Conservation (phyloP, 2,113 vertebrate genomes). For the Alaudala cheleensis region DNA sequence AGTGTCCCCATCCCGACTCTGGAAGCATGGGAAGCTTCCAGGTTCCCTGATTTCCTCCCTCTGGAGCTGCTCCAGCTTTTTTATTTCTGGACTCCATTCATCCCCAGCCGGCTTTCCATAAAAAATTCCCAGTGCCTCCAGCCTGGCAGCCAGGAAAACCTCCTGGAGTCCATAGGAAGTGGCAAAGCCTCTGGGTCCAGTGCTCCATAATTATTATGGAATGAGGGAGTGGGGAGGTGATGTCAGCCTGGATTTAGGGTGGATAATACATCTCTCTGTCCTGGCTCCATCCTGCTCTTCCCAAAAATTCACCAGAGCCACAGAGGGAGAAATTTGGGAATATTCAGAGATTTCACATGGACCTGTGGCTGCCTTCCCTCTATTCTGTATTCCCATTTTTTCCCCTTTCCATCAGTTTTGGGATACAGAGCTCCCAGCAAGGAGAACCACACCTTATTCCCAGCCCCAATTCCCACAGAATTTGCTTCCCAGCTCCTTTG, state of each 20-base stretch:
- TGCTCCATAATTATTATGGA: neutral
- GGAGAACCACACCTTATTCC: neutral
- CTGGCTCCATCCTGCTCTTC: neutral
- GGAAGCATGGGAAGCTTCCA: neutral
- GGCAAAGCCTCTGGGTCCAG: neutral
- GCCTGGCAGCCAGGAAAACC: neutral
- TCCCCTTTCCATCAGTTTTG: neutral
- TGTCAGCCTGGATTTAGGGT: neutral
- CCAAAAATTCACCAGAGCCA: neutral
- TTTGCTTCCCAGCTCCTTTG: neutral
- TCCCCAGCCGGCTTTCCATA: neutral
- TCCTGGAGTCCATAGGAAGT: neutral
- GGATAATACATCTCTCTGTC: neutral
- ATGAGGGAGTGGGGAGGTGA: neutral
- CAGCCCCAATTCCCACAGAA: neutral
- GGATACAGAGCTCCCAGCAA: neutral
- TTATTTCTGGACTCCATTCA: neutral
- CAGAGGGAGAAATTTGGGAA: neutral
- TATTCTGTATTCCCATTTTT: neutral
- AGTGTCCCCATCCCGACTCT: accelerated
- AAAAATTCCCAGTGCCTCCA: neutral
- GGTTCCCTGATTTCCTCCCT: neutral
- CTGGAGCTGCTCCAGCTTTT: neutral
- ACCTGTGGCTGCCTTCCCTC: neutral
- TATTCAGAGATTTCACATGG: neutral